phyloP scores from a whole-genome alignment of 1,140 invertebrate genomes.

The Carcinoscorpius rotundicauda region DNA sequence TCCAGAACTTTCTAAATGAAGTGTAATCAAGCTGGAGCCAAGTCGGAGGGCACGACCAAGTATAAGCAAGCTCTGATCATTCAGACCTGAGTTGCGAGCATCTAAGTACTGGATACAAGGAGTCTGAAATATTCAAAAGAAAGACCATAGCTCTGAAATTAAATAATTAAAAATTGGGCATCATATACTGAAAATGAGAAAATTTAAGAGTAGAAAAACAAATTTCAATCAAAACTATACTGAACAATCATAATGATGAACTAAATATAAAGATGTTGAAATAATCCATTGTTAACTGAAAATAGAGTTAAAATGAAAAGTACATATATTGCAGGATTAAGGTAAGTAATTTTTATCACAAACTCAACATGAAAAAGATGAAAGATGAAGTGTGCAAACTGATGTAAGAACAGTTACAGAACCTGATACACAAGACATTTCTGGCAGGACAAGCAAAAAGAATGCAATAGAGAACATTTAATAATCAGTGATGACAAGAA shows the following conservation, averaged over 20 bases:
- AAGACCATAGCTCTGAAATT: constrained; percentile 1
- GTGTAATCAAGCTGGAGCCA: constrained; percentile 49
- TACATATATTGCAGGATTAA: too few relatives aligned
- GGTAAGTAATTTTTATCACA: too few relatives aligned
- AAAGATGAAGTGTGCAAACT: too few relatives aligned
- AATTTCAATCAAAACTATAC: too few relatives aligned
- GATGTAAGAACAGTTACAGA: too few relatives aligned
- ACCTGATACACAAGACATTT: too few relatives aligned
- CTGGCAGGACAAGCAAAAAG: not conserved
- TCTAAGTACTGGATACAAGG: constrained; percentile 55
- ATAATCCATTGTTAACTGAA: too few relatives aligned
- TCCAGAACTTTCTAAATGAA: constrained; percentile 60
- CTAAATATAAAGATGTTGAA: too few relatives aligned
- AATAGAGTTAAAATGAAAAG: too few relatives aligned
- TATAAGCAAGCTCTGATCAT: constrained; percentile 53
- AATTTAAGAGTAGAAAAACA: not conserved
- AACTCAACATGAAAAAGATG: too few relatives aligned
- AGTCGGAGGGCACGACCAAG: constrained; percentile 52
- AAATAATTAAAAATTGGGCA: not conserved
- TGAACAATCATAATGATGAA: too few relatives aligned
- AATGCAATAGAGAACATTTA: constrained; percentile 7
- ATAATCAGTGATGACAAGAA: not conserved
- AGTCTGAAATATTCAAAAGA: constrained; percentile 39
- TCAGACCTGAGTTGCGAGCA: constrained; percentile 48
- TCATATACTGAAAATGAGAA: not conserved